phyloP scores from a whole-genome alignment of 2,888 invertebrate species.

The Escarpia spicata region DNA sequence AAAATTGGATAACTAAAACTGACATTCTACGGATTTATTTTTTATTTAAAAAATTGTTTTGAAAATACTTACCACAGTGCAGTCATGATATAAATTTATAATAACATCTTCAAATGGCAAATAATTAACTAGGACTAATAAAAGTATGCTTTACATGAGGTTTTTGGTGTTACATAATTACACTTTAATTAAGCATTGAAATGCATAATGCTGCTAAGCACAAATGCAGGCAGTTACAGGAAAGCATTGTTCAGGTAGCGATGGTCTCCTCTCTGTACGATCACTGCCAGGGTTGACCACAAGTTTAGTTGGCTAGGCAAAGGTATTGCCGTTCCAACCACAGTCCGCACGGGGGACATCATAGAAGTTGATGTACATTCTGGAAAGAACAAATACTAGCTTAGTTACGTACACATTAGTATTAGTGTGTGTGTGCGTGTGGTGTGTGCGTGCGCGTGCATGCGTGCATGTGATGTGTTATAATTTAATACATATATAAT shows the following conservation, averaged over 20 bases:
- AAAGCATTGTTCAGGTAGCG: not conserved
- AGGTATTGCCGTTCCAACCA: not conserved
- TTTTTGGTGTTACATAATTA: not conserved
- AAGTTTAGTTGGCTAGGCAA: not conserved
- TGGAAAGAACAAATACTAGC: slow-evolving; percentile 1
- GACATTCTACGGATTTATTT: not conserved
- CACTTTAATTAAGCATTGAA: not conserved
- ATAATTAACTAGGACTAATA: not conserved
- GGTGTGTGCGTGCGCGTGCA: too few species aligned
- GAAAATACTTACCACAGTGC: not conserved
- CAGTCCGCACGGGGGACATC: not conserved
- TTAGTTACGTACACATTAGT: not conserved
- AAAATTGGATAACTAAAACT: not conserved
- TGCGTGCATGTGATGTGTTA: too few species aligned
- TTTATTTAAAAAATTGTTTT: not conserved
- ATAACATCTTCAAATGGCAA: not conserved
- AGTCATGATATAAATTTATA: not conserved
- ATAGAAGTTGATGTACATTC: not conserved
- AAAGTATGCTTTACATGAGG: not conserved
- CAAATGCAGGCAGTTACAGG: not conserved
- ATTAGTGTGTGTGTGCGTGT: too few species aligned
- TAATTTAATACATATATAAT: too few species aligned
- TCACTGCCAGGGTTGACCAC: not conserved
- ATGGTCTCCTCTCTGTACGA: not conserved
- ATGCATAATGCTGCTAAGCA: not conserved